Evolutionary conservation across 1,140 invertebrate genomes (phyloP), one percentile per base, ranked within the genome.

Genomic region (Schlechtendalia chinensis): DNA sequence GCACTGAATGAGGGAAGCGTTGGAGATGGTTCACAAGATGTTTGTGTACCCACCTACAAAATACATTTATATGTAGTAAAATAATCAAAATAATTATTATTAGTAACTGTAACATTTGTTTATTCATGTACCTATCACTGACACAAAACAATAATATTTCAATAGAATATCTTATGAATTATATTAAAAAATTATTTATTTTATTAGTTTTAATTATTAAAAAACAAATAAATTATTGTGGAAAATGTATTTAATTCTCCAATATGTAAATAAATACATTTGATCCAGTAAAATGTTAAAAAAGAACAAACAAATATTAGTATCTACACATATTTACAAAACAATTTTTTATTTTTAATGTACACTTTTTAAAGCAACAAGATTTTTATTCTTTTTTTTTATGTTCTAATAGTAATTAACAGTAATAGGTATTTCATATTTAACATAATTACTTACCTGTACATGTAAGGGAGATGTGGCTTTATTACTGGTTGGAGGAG

Each of bases 381-480:
- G 8, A 29, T 16, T 19, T 32, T 32, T 29, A 11, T 29, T 32
- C 17, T 32, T 29, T 63, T 8, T 29, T 39, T 4, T 39, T 39
- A 39, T 39, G 32, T 3, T 39, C n/a, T 39, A 39, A 39, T 39
- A 39, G 3, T 39, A 39, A 39, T 39, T 39, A 39, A 39, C 32
- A 8, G 32, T 39, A 39, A 39, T 4, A 39, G 3, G 32, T 39
- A 39, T 39, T 39, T 39, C 32, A 3, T 4, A 39, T 39, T 39
- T 39, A 39, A n/a, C n/a, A n/a, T n/a, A n/a, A n/a, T 59, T 47
- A 22, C 82, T 81, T 22, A 83, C 83, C 79, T 83, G 83, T n/a
- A 83, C 83, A 79, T 83, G 83, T 12, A 83, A 53, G 1, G 83
- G 83, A 29, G 83, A 83, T 1, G 83, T 83, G 17, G 83, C 82